Percentiles rank a stretch among this genome's conserved stretches.
These are phyloP conservation scores for Pitta sordida DNA, from an alignment of 2,113 vertebrate species.

Conservation along the genomic window DNA sequence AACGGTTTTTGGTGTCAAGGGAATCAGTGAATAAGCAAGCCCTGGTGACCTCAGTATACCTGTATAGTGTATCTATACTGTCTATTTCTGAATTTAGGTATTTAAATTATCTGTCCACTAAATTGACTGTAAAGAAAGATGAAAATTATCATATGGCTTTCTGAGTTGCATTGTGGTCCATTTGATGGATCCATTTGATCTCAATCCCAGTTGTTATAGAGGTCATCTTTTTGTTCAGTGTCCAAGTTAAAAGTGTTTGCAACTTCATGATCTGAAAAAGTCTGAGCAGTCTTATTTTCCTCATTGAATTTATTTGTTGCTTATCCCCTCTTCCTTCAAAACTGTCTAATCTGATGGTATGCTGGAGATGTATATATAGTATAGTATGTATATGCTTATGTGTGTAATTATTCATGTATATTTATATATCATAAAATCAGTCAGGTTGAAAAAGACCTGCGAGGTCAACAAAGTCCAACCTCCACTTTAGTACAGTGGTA, in stretches of 20 bases:
- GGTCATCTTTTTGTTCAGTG: background rate
- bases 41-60: background rate
- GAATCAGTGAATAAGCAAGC: background rate
- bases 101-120: background rate
- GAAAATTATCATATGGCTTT: background rate
- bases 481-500: too few species aligned
- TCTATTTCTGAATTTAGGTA: background rate
- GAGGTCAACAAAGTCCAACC: too few species aligned
- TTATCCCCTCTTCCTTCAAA: background rate
- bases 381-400: background rate
- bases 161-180: background rate
- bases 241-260: background rate
- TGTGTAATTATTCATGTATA: background rate
- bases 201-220: background rate
- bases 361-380: background rate
- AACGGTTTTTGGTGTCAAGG: background rate
- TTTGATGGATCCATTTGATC: background rate
- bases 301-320: background rate
- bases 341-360: background rate
- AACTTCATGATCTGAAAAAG: background rate
- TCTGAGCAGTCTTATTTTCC: background rate
- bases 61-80: background rate
- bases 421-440: background rate
- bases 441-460: too few species aligned
- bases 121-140: background rate